These are phyloP conservation scores for Quadroppia sp. DNA, from an alignment of 2,888 invertebrate species.

Conservation along the genomic window DNA sequence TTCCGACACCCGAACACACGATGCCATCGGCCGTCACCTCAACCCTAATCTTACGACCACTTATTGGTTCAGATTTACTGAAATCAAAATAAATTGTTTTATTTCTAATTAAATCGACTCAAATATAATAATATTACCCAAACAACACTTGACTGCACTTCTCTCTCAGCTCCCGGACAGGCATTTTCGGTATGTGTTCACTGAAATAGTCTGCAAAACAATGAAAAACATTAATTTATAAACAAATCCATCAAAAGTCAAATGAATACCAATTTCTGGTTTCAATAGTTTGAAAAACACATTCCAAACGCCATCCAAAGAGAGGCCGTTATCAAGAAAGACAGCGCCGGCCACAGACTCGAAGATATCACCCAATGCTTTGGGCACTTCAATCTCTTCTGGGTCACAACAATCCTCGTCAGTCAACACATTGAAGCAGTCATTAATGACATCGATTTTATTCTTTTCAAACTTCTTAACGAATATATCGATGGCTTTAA, in stretches of 20 bases:
- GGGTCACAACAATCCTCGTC: conserved; percentile 44
- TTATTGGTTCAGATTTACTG: not conserved
- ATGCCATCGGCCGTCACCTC: not conserved
- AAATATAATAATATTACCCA: not conserved
- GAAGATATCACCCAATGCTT: conserved; percentile 86
- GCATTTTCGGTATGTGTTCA: conserved; percentile 41
- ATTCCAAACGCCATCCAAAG: conserved; percentile 69
- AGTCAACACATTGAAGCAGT: conserved; percentile 31
- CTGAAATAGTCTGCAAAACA: conserved; percentile 40
- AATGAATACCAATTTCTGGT: conserved; percentile 44
- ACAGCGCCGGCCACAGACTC: conserved; percentile 88
- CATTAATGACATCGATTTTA: conserved; percentile 17
- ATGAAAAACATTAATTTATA: not conserved
- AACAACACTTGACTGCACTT: not conserved
- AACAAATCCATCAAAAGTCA: not conserved
- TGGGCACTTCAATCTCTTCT: conserved; percentile 74
- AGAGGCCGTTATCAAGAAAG: conserved; percentile 75
- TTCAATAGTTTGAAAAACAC: conserved; percentile 54
- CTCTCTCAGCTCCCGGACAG: conserved; percentile 43
- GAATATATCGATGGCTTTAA: conserved; percentile 61
- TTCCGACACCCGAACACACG: not conserved
- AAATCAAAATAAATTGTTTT: not conserved
- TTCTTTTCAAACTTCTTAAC: conserved; percentile 53
- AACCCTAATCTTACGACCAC: conserved; percentile 11
- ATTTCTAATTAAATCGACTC: not conserved